Percentiles rank a stretch among this genome's conserved stretches.
These are phyloP conservation scores for Bombylius discolor DNA, from an alignment of 2,888 invertebrate species.

Conservation along the genomic window DNA sequence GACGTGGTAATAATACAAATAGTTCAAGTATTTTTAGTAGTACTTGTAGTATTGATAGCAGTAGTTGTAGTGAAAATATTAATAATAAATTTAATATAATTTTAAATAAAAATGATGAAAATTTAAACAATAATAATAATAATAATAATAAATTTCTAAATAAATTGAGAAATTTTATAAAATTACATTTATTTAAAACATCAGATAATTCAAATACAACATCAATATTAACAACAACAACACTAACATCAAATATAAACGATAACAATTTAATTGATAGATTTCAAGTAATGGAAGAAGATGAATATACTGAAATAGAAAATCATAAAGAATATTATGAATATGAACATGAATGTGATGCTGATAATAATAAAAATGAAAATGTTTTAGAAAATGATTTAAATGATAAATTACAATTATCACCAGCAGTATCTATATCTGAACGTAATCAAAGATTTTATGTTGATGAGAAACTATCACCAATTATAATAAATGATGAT, in stretches of 20 bases:
- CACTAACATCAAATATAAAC: neutral
- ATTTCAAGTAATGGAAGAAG: constrained; percentile 1
- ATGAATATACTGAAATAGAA: neutral
- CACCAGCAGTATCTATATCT: neutral
- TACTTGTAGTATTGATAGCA: too few relatives aligned
- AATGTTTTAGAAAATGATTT: neutral
- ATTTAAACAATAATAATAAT: too few relatives aligned
- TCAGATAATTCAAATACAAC: too few relatives aligned
- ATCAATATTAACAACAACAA: neutral
- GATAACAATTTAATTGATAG: neutral
- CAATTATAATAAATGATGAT: constrained; percentile 1
- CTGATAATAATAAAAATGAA: neutral
- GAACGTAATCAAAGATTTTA: neutral
- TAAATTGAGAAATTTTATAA: too few relatives aligned
- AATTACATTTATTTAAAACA: too few relatives aligned
- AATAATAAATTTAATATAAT: neutral
- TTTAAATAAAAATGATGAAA: too few relatives aligned
- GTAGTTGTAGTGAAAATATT: neutral
- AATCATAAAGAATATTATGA: neutral
- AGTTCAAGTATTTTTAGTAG: too few relatives aligned
- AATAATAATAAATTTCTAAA: too few relatives aligned
- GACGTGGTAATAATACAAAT: neutral
- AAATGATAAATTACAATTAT: neutral
- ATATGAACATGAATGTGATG: neutral
- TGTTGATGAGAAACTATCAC: constrained; percentile 6